phyloP scores from a whole-genome alignment of 2,113 vertebrate species.

The Atlantisia rogersi region DNA sequence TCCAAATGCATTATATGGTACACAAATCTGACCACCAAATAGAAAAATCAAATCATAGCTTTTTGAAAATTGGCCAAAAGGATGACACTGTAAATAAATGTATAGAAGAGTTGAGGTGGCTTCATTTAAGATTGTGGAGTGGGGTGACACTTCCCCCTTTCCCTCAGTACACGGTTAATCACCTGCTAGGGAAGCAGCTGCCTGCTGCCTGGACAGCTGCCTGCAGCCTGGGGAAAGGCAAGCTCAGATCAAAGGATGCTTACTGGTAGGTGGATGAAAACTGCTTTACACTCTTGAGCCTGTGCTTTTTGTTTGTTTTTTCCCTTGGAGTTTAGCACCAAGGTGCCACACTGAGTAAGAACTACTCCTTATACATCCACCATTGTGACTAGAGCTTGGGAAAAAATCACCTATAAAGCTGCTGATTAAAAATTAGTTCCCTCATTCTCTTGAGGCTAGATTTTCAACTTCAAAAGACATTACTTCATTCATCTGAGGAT shows the following conservation, averaged over 20 bases:
- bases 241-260: not conserved
- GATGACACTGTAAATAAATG: not conserved
- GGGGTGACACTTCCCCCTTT: not conserved
- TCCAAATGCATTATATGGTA: not conserved
- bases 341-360: not conserved
- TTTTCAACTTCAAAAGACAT: slow-evolving; percentile 37
- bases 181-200: not conserved
- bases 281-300: not conserved
- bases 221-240: not conserved
- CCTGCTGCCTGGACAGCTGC: not conserved
- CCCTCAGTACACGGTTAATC: not conserved
- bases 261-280: not conserved
- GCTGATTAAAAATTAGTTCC: not conserved
- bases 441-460: not conserved
- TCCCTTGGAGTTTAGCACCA: not conserved
- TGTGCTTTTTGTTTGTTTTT: not conserved
- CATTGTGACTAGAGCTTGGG: not conserved
- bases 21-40: not conserved
- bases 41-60: not conserved
- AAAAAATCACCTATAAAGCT: not conserved
- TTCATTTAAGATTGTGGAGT: not conserved
- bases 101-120: not conserved
- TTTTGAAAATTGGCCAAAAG: not conserved
- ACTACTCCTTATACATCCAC: not conserved
- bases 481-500: slow-evolving; percentile 45